A percentile compares a stretch with the other conserved stretches of the same genome.
Evolutionary conservation across 2,797 vertebrate genomes (phyloP).

Genomic region (Pogonophryne albipinna): DNA sequence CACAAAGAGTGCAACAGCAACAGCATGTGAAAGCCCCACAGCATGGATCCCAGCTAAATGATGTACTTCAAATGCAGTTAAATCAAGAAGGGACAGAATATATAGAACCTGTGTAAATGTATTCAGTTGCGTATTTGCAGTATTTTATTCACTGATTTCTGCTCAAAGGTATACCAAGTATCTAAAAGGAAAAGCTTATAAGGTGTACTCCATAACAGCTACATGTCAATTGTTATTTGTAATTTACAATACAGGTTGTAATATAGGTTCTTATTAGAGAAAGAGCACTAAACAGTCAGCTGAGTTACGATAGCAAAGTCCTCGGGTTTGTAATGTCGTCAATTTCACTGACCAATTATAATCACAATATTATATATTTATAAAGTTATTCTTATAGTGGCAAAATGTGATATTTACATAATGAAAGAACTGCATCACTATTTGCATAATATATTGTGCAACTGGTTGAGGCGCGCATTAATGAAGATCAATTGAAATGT

Average conservation of each 20-base stretch:
- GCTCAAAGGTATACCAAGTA: background rate
- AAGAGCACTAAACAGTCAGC: no score
- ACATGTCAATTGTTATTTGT: background rate
- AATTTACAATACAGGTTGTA: background rate
- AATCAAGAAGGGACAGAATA: conserved; percentile 24
- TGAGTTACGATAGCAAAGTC: background rate
- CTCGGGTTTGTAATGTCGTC: background rate
- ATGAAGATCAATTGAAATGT: conserved; percentile 11
- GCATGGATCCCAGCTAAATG: conserved; percentile 13
- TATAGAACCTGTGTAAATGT: conserved; percentile 7
- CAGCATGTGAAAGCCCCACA: background rate
- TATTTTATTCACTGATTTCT: background rate
- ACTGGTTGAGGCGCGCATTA: background rate
- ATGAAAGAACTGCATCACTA: background rate
- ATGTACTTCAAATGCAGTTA: conserved; percentile 12
- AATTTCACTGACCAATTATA: background rate
- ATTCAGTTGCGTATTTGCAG: conserved; percentile 13
- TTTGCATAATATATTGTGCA: background rate
- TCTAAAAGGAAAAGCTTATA: background rate
- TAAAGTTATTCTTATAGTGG: background rate
- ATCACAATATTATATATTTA: background rate
- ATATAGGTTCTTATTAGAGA: no score
- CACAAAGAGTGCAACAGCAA: background rate
- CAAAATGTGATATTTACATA: conserved; percentile 2
- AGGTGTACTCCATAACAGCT: background rate